A percentile compares a stretch with the other conserved stretches of the same genome.
These are phyloP conservation scores for Trichomalopsis sarcophagae DNA, from an alignment of 1,140 invertebrate species.

Conservation along the genomic window DNA sequence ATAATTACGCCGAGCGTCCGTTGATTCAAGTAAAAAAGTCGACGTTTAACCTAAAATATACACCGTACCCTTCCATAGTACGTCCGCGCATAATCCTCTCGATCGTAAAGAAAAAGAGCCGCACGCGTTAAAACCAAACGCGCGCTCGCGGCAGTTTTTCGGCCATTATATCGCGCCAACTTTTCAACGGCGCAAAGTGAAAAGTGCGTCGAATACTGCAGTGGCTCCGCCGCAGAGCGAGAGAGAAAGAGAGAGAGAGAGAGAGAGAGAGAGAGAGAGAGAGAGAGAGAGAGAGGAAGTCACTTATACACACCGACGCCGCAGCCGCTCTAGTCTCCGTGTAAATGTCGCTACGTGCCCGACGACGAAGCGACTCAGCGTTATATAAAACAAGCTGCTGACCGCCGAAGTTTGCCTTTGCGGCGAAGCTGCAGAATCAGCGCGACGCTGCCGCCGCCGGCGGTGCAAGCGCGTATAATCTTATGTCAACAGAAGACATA, in stretches of 20 bases:
- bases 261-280: too few relatives aligned
- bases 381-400: constrained; percentile 71
- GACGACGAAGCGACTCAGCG: constrained; percentile 69
- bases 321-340: constrained; percentile 43
- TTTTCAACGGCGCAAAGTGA: constrained; percentile 43
- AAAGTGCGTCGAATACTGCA: constrained; percentile 19
- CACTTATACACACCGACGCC: not conserved
- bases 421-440: constrained; percentile 65
- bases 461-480: constrained; percentile 58
- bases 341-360: constrained; percentile 72
- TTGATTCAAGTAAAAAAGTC: too few relatives aligned
- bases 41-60: not conserved
- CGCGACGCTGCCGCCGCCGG: constrained; percentile 54
- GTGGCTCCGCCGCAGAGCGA: not conserved
- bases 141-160: not conserved
- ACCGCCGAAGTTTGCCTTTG: constrained; percentile 48
- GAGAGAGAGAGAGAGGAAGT: not conserved
- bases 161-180: constrained; percentile 28
- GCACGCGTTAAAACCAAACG: not conserved
- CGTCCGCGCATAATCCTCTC: constrained; percentile 18
- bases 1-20: too few relatives aligned
- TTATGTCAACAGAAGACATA: constrained; percentile 67
- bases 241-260: too few relatives aligned
- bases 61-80: not conserved
- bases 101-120: constrained; percentile 1